These are phyloP conservation scores for Synchiropus splendidus DNA, from an alignment of 2,113 vertebrate species.

Conservation along the genomic window DNA sequence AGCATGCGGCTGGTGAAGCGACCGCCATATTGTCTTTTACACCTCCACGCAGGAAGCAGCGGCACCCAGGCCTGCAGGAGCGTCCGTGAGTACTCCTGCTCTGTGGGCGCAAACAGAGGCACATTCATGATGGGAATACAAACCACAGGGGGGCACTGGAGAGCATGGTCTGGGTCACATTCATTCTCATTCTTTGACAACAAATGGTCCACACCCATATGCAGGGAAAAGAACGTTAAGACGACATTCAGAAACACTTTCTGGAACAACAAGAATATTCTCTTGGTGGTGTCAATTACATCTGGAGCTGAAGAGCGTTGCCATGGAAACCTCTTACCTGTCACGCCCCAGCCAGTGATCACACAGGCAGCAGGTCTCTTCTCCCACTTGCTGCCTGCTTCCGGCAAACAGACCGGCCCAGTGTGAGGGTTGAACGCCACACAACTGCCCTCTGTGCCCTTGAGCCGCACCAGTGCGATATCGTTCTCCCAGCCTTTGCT, in stretches of 20 bases:
- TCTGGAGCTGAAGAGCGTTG: too few species aligned
- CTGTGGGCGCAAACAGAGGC: constrained; percentile 30
- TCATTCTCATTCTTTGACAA: too few species aligned
- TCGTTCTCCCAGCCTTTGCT: constrained; percentile 76
- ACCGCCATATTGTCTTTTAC: constrained; percentile 64
- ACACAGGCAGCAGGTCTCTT: constrained; percentile 66
- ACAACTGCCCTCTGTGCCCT: constrained; percentile 71
- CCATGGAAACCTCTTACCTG: constrained; percentile 56
- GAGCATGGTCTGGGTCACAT: too few species aligned
- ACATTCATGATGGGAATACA: too few species aligned
- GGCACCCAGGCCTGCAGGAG: constrained; percentile 77
- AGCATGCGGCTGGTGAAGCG: constrained; percentile 82
- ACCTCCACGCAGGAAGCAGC: constrained; percentile 69
- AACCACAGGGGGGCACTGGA: too few species aligned
- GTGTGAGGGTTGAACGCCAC: constrained; percentile 75
- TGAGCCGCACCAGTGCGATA: constrained; percentile 74
- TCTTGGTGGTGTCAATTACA: too few species aligned
- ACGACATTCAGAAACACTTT: too few species aligned
- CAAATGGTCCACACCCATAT: too few species aligned
- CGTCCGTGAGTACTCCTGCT: constrained; percentile 74
- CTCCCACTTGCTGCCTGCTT: constrained; percentile 26
- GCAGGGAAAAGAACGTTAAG: too few species aligned
- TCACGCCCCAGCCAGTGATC: constrained; percentile 82
- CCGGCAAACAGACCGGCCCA: constrained; percentile 72
- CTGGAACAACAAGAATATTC: too few species aligned